Evolutionary conservation across 2,888 invertebrate species (phyloP), one percentile per base, ranked within the genome.

Genomic region (Nasonia oneida): DNA sequence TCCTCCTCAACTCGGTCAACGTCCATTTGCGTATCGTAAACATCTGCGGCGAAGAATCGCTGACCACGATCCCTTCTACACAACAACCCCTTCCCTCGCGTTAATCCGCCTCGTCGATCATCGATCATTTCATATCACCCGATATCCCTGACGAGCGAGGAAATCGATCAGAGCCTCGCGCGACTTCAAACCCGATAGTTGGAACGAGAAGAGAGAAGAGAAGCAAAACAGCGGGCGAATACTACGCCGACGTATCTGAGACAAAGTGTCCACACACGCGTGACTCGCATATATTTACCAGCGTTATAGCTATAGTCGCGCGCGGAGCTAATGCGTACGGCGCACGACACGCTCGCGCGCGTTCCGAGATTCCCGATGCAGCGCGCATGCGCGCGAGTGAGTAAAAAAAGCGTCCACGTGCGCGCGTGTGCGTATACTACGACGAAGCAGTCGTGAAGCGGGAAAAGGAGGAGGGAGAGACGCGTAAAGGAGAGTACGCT

Each of bases 271-370:
- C 39, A 74, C 15, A 50, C 33, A 39, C 92, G 91, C 92, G 93
- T 92, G 92, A 92, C 92, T 91, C 89, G 92, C 91, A 89, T 92
- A 61, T n/a, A 91, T 92, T 92, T 92, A 92, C 91, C 88, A 88
- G 91, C 91, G 89, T 89, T 82, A 33, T 23, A 29, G 8, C 3
- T 33, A 67, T 29, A 15, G 33, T 29, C 67, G 14, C 67, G 78
- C 64, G 78, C 64, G 75, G 81, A 50, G 47, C 50, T 77, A 50
- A 61, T 71, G 47, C 39, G 64, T 33, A 67, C 29, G 23, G 83
- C 47, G 67, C 57, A 47, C 50, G 73, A 50, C 39, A 33, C 61
- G 73, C 73, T 64, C 61, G 71, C 29, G 47, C 33, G 67, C 12
- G 37, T 47, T 33, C 14, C 42, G 12, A 10, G 71, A 67, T n/a